Percentiles rank a stretch among this genome's conserved stretches.
phyloP scores from a whole-genome alignment of 2,888 invertebrate genomes.

The Ganaspis brasiliensis region DNA sequence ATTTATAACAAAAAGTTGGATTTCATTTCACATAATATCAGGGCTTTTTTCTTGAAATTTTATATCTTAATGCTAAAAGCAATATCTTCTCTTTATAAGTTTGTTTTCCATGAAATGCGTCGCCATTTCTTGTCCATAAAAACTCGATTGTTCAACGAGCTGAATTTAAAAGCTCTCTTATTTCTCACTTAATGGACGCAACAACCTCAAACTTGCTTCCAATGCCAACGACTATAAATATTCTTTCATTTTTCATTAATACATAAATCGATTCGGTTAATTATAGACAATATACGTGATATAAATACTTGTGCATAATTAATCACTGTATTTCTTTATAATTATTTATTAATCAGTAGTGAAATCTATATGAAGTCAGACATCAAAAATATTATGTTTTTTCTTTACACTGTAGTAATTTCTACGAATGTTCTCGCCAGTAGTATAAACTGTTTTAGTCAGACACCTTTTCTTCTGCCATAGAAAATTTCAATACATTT shows the following conservation, averaged over 20 bases:
- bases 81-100: neutral
- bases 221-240: neutral
- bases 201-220: neutral
- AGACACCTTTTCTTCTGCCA: too few relatives aligned
- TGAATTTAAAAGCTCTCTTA: conserved; percentile 7
- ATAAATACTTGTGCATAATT: too few relatives aligned
- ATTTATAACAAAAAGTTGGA: too few relatives aligned
- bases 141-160: conserved; percentile 18
- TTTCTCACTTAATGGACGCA: conserved; percentile 19
- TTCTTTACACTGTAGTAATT: too few relatives aligned
- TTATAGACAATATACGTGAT: neutral
- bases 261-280: neutral
- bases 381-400: too few relatives aligned
- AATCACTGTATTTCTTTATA: neutral
- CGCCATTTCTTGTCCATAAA: conserved; percentile 20
- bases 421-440: too few relatives aligned
- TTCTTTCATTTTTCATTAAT: neutral
- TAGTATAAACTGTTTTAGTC: too few relatives aligned
- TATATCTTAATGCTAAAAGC: neutral
- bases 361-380: too few relatives aligned
- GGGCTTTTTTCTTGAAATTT: neutral
- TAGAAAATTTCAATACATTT: too few relatives aligned
- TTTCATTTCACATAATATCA: neutral
- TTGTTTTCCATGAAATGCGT: neutral
- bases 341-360: too few relatives aligned